A percentile compares a stretch with the other conserved stretches of the same genome.
Evolutionary conservation across 1,140 invertebrate genomes (phyloP).

Genomic region (Lineus longissimus): DNA sequence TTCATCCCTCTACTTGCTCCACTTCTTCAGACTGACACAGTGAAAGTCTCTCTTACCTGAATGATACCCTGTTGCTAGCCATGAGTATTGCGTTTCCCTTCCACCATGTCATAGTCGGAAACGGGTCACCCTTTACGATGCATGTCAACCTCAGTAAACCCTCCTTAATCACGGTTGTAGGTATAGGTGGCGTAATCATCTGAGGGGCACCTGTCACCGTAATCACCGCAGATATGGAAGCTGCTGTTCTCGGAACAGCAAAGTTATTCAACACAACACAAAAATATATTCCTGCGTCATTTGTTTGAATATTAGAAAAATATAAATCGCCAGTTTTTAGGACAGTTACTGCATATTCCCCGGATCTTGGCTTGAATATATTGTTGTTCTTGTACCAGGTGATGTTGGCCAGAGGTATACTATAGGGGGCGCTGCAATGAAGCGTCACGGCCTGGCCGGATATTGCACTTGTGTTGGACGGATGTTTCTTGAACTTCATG

Average conservation of each 20-base stretch:
- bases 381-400: background rate
- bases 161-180: background rate
- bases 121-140: background rate
- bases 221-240: background rate
- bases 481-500: background rate
- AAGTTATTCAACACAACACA: background rate
- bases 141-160: background rate
- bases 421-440: background rate
- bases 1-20: no score
- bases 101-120: background rate
- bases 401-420: background rate
- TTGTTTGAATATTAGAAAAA: background rate
- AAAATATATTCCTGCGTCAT: background rate
- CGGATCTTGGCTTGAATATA: background rate
- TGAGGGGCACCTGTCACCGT: background rate
- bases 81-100: background rate
- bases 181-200: background rate
- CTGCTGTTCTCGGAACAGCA: background rate
- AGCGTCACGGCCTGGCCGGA: background rate
- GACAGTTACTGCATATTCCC: background rate
- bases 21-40: no score
- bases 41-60: background rate
- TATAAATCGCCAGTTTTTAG: slow-evolving; percentile 2
- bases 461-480: background rate
- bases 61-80: background rate